phyloP scores from a whole-genome alignment of 2,888 invertebrate genomes.

The Trichacis sp. region DNA sequence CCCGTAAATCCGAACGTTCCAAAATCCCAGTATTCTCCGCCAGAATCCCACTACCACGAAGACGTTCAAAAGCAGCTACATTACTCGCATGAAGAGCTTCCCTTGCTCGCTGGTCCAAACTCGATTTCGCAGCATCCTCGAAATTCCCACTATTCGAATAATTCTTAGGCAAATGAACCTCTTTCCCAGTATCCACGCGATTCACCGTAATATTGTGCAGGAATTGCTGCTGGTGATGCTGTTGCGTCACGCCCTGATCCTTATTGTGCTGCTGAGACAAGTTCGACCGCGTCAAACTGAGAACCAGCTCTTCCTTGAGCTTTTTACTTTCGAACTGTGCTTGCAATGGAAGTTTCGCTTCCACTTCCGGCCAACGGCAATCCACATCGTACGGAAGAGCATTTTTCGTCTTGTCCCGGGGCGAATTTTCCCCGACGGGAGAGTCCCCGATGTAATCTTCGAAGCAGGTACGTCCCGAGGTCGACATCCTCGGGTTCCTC shows the following conservation, averaged over 20 bases:
- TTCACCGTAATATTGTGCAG: constrained; percentile 49
- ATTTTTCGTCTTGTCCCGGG: constrained; percentile 17
- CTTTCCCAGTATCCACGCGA: constrained; percentile 50
- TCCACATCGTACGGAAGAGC: constrained; percentile 13
- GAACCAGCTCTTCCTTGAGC: constrained; percentile 44
- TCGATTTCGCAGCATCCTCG: constrained; percentile 36
- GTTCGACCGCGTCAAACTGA: constrained; percentile 46
- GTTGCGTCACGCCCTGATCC: constrained; percentile 23
- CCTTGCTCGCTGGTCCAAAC: constrained; percentile 39
- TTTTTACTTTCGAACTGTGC: constrained; percentile 51
- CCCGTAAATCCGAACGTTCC: constrained; percentile 52
- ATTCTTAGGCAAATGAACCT: constrained; percentile 54
- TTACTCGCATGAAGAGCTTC: constrained; percentile 48
- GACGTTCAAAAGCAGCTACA: constrained; percentile 51
- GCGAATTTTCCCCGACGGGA: constrained; percentile 10
- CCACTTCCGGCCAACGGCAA: background rate
- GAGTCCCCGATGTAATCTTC: constrained; percentile 16
- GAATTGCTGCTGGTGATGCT: constrained; percentile 11
- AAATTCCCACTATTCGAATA: constrained; percentile 39
- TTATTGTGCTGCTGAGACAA: constrained; percentile 49
- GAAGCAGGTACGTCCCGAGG: constrained; percentile 7
- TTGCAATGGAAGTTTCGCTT: constrained; percentile 11
- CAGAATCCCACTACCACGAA: constrained; percentile 49
- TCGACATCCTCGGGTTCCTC: constrained; percentile 1
- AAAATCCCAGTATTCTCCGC: constrained; percentile 48